These are phyloP conservation scores for Hipposideros armiger DNA, from an alignment of 2,113 vertebrate species.

Conservation along the genomic window DNA sequence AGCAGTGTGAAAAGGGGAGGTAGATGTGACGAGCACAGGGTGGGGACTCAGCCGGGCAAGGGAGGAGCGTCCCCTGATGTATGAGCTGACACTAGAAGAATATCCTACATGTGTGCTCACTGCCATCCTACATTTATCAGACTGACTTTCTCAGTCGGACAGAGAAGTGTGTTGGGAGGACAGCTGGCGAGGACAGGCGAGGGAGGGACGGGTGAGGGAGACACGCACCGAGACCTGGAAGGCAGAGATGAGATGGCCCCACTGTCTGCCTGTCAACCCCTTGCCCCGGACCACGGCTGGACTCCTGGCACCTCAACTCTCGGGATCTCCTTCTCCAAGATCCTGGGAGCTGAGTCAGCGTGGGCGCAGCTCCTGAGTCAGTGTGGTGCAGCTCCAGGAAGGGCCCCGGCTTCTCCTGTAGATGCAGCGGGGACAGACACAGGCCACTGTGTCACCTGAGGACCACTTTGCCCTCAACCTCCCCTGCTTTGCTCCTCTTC, in stretches of 20 bases:
- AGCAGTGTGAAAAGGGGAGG: neutral
- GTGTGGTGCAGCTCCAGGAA: neutral
- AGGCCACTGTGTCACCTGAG: neutral
- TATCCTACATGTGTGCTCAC: neutral
- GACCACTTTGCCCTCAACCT: neutral
- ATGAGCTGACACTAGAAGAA: neutral
- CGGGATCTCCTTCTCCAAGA: neutral
- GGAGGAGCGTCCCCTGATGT: rapidly evolving
- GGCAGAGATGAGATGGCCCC: rapidly evolving
- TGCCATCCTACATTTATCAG: neutral
- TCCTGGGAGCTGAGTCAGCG: neutral
- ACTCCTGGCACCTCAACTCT: rapidly evolving
- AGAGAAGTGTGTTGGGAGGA: neutral
- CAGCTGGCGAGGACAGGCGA: neutral
- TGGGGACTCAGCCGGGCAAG: neutral
- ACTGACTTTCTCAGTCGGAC: neutral
- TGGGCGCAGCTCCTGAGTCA: rapidly evolving
- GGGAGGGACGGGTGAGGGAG: neutral
- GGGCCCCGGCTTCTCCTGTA: neutral
- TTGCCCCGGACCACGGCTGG: rapidly evolving
- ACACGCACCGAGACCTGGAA: neutral
- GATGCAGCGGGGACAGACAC: neutral
- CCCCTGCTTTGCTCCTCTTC: neutral
- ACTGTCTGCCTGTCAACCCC: neutral
- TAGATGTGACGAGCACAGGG: rapidly evolving